Conservation (phyloP, 1,140 invertebrate species). For the Idris sp. region DNA sequence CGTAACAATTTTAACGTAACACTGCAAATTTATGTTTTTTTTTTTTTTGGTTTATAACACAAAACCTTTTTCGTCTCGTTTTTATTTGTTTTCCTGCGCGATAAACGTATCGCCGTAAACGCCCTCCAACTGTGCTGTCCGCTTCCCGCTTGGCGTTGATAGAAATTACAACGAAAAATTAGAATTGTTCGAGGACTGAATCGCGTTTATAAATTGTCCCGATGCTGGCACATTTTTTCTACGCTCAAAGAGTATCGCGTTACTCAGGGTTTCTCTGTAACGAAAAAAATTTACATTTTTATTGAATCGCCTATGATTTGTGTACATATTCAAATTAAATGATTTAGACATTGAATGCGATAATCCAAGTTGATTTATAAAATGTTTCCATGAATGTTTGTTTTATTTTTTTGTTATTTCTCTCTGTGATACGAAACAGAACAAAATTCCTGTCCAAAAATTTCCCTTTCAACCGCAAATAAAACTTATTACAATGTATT, state of each 20-base stretch:
- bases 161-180: constrained; percentile 57
- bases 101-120: constrained; percentile 70
- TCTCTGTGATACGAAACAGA: too few species aligned
- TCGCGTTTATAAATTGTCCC: constrained; percentile 18
- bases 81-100: constrained; percentile 57
- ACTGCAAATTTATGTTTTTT: too few species aligned
- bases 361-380: constrained; percentile 18
- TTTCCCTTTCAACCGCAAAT: too few species aligned
- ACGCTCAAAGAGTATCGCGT: neutral
- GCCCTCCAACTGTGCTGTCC: constrained; percentile 64
- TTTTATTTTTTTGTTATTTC: constrained; percentile 1
- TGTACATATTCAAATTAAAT: constrained; percentile 25
- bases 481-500: too few species aligned
- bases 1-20: too few species aligned
- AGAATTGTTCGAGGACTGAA: constrained; percentile 32
- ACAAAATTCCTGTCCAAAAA: too few species aligned
- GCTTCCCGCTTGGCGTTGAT: constrained; percentile 66
- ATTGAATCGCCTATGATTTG: constrained; percentile 27
- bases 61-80: constrained; percentile 4
- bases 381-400: constrained; percentile 4
- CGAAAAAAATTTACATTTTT: constrained; percentile 38
- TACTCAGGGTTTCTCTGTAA: constrained; percentile 15
- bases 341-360: constrained; percentile 10
- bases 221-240: constrained; percentile 12
- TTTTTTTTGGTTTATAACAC: neutral